Evolutionary conservation across 2,113 vertebrate species (phyloP), one percentile per base, ranked within the genome.

Genomic region (Chamaea fasciata): DNA sequence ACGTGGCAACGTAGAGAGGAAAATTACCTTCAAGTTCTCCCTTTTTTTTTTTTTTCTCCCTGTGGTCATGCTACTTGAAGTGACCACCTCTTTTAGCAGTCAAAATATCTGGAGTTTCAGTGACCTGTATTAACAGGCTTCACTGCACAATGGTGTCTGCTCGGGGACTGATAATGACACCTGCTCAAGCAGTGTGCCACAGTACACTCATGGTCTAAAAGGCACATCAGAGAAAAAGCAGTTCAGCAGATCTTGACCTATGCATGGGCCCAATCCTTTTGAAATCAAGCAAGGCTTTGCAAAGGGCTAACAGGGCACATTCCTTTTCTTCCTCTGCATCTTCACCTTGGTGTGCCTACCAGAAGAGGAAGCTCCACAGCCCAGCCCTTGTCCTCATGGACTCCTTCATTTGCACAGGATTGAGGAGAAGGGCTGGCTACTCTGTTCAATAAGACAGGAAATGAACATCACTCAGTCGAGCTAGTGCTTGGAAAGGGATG

Each of bases 1-100:
- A 85, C 0, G 4, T 8, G 9, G 78, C 37, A 91, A 76, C 0
- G 0, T 2, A 57, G 7, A 89, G 31, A 83, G n/a, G 18, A 76
- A 84, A 94, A 89, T 37, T 13, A 75, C 57, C 56, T 56, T 55
- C 46, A 82, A 17, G 31, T 17, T 68, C 24, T 78, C 16, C 2
- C 19, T 16, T 57, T 62, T 8, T 14, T 19, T 8, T 14, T 19
- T 42, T 35, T 28, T 44, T 6, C 3, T 10, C 15, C 6, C 35
- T 50, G 13, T 39, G 28, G 20, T 60, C 65, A 64, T 28, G 21
- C 11, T 79, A 28, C 31, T 53, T 60, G 39, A 85, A 68, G 17
- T 67, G 26, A 46, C 15, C 64, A 70, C 13, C 14, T 94, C 46
- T 27, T 83, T 50, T 16, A 92, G 24, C 30, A 92, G 70, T 15